phyloP scores from a whole-genome alignment of 2,797 vertebrate genomes.

The Poliocrania exsul region DNA sequence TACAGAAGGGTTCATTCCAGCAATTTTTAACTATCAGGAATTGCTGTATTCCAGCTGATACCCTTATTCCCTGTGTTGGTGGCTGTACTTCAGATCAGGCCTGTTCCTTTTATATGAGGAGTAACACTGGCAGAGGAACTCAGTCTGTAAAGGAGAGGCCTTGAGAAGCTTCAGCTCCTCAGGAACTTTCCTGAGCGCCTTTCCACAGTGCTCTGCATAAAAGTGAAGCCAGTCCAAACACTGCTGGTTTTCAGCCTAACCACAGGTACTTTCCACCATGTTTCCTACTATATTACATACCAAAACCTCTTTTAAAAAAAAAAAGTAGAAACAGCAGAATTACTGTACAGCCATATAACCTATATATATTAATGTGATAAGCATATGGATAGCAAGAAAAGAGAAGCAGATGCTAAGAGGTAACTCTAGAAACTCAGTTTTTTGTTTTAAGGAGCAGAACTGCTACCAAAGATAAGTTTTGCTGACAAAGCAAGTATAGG shows the following conservation, averaged over 20 bases:
- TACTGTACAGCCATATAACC: background rate
- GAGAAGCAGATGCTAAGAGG: background rate
- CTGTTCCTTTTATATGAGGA: background rate
- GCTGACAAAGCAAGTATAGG: background rate
- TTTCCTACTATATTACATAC: background rate
- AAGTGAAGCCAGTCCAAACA: background rate
- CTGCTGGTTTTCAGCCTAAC: background rate
- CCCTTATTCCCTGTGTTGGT: background rate
- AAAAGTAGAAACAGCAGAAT: background rate
- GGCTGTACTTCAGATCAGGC: background rate
- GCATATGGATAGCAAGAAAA: background rate
- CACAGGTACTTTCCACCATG: background rate
- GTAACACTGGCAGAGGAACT: background rate
- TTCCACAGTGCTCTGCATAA: background rate
- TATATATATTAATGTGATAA: background rate
- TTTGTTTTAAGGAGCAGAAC: background rate
- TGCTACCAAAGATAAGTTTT: background rate
- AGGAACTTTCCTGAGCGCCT: background rate
- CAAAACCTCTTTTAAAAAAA: background rate
- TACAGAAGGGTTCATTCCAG: background rate
- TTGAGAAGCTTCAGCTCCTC: background rate
- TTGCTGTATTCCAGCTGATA: background rate
- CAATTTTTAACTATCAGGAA: background rate
- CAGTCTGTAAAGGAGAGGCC: background rate
- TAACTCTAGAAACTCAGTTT: background rate